Conservation (phyloP, 1,140 invertebrate genomes). For the Manduca sexta region DNA sequence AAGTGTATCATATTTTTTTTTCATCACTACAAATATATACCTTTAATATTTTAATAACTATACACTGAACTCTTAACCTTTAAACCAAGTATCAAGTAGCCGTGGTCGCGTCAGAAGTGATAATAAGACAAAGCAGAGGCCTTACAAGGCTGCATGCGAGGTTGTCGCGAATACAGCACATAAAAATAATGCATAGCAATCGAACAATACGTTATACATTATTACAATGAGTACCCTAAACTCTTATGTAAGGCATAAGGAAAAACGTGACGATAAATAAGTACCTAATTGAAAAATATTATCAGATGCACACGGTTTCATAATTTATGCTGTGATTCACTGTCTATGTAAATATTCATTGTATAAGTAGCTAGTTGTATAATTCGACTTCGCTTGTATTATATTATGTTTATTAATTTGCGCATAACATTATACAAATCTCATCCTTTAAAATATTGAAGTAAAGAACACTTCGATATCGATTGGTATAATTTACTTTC, state of each 20-base stretch:
- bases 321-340: no score
- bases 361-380: no score
- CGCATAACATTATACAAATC: no score
- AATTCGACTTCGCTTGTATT: no score
- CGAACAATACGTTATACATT: background rate
- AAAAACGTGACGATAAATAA: background rate
- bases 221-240: background rate
- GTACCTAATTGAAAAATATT: no score
- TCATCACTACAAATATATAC: no score
- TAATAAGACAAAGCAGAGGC: conserved; percentile 54
- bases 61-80: no score
- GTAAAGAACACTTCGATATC: background rate
- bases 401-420: no score
- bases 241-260: background rate
- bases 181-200: conserved; percentile 8
- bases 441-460: background rate
- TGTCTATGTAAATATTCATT: no score
- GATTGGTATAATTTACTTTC: background rate
- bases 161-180: conserved; percentile 34
- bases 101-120: conserved; percentile 21
- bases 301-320: no score
- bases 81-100: conserved; percentile 37
- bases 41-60: no score
- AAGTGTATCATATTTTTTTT: no score
- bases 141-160: conserved; percentile 57